Evolutionary conservation across 2,797 vertebrate genomes (phyloP), one percentile per base, ranked within the genome.

Genomic region (Helostoma temminkii): DNA sequence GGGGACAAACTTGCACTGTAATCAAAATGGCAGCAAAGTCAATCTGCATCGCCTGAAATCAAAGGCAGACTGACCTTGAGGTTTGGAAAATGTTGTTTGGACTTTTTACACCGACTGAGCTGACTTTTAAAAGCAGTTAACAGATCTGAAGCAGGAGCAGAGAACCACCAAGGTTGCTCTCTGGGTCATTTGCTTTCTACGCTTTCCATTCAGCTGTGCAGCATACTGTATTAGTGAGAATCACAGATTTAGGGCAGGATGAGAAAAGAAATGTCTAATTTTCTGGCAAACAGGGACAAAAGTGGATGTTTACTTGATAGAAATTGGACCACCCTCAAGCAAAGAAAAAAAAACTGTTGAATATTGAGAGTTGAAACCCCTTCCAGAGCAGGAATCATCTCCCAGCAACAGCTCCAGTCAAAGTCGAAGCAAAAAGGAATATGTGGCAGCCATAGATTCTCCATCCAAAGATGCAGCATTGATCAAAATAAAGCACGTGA

Each of bases 41-140:
- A 66, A 76, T 62, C 62, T 26, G 18, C 42, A 68, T 28, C 25
- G 76, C 26, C 48, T 49, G 70, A 59, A 75, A 72, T 82, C 80
- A 84, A 80, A 81, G 75, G n/a, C 42, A 7, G 26, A 21, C 56
- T 72, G 80, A 88, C 78, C 79, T 84, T 84, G 66, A 57, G 79
- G 75, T 83, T 72, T 58, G 52, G 64, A 59, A 62, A 73, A 71
- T 37, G 55, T 77, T 66, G 54, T 59, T 22, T 4, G 43, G 50
- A 61, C 65, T 72, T 73, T 76, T 47, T 50, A 52, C 43, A 73
- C 32, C 3, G 19, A 39, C 55, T 57, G 37, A 76, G 70, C 45
- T 73, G 63, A 64, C 57, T 77, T 76, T 76, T 57, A 65, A 76
- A 85, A 71, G 62, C 65, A 66, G 71, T 53, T 58, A 74, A 76